These are phyloP conservation scores for Chalcosyrphus nemorum DNA, from an alignment of 2,888 invertebrate genomes.

Conservation along the genomic window DNA sequence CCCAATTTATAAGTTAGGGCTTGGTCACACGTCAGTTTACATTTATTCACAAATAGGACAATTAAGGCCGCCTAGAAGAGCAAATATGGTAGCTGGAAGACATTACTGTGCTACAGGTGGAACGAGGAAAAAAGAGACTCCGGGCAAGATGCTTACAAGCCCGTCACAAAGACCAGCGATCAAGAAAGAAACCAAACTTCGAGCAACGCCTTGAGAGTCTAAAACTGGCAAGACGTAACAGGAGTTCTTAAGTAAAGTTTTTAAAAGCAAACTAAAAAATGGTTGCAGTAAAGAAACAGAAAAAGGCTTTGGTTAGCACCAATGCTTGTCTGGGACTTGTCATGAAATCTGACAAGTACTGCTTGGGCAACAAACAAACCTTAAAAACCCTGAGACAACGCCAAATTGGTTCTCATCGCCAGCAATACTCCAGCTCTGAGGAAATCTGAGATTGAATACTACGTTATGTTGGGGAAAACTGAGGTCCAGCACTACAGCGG, in stretches of 20 bases:
- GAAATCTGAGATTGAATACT: slow-evolving; percentile 99
- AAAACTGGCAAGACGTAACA: no score
- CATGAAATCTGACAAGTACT: slow-evolving; percentile 99
- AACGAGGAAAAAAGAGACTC: no score
- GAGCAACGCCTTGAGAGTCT: no score
- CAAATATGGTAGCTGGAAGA: no score
- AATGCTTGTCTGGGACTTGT: slow-evolving; percentile 98
- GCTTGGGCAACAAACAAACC: slow-evolving; percentile 98
- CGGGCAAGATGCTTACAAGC: no score
- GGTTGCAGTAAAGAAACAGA: slow-evolving; percentile 96
- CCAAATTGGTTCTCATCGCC: slow-evolving; percentile 99
- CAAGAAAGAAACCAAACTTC: no score
- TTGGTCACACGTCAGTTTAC: no score
- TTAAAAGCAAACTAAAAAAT: slow-evolving; percentile 83
- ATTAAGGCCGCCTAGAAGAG: no score
- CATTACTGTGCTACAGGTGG: no score
- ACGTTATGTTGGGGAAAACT: slow-evolving; percentile 99
- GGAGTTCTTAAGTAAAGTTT: slow-evolving; percentile 63
- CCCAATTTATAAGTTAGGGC: no score
- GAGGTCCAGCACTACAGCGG: slow-evolving; percentile 99
- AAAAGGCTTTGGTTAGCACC: slow-evolving; percentile 99
- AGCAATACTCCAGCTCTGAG: slow-evolving; percentile 99
- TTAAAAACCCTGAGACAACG: slow-evolving; percentile 97
- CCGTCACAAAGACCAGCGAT: no score
- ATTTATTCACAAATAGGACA: no score